Base-by-base conservation (phyloP, 2,113 vertebrate genomes). In the Laterallus jamaicensis region DNA sequence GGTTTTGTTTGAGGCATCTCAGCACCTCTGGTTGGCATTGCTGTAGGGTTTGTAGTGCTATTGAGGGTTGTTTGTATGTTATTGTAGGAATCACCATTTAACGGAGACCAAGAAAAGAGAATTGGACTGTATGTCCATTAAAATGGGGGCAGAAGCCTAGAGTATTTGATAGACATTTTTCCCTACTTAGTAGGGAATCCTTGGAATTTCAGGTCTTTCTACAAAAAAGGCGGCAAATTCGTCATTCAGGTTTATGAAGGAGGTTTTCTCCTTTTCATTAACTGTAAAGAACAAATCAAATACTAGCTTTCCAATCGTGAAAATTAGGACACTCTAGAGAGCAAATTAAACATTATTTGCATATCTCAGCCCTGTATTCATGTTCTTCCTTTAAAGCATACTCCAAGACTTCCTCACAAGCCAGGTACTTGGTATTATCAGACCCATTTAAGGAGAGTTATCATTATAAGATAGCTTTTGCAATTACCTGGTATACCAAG, bases 381-480 rank as follows among this genome's bases (percentile, higher is more conserved):
- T 89, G 69, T 92, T 84, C 52, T 97, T 92, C 82, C 91, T 96
- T 97, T 93, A 95, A 86, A 96, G 89, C 64, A 89, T 40, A 82
- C 89, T 92, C 90, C 73, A 91, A 31, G 73, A 90, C 84, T 94
- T 49, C 4, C 70, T 96, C 88, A 82, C 76, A 91, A 97, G 82
- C 80, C 79, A 95, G 69, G 79, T 94, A 96, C 86, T 40, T 95
- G 90, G 84, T 94, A 82, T 96, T 96, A 97, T 96, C 91, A 95
- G 97, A 92, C 91, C 96, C 97, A 98, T 98, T 97, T 96, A 93
- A 94, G 92, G 71, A 93, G 75, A 68, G 60, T 95, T 97, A 97
- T 95, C 88, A 93, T 98, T 97, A 93, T 89, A 97, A 97, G 92
- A 94, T 88, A 96, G 95, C 89, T 97, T 98, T 98, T 97, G 84